Conservation (phyloP, 2,797 vertebrate genomes). For the Myripristis murdjan region DNA sequence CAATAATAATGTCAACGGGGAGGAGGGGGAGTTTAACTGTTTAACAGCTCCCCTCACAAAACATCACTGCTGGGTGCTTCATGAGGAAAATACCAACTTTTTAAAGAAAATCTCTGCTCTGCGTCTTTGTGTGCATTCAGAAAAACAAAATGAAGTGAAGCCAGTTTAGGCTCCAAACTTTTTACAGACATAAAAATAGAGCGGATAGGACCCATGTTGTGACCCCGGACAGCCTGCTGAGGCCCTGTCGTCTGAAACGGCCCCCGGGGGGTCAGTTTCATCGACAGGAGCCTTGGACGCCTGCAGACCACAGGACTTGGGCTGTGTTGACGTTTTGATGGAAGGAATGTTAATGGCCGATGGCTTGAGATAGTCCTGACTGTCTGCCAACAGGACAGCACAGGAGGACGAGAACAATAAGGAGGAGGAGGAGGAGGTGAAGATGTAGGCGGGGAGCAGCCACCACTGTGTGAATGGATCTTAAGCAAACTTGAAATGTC, state of each 20-base stretch:
- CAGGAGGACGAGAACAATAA: background rate
- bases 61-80: conserved; percentile 34
- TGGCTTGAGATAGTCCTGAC: conserved; percentile 14
- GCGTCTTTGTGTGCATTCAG: background rate
- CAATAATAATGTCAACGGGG: conserved; percentile 25
- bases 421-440: background rate
- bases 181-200: background rate
- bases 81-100: conserved; percentile 32
- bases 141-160: conserved; percentile 12
- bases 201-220: background rate
- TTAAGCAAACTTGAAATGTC: too few relatives aligned
- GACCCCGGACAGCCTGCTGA: too few relatives aligned
- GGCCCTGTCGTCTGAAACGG: background rate
- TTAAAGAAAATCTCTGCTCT: conserved; percentile 1
- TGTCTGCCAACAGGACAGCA: conserved; percentile 5
- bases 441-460: background rate
- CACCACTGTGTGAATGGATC: background rate
- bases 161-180: background rate
- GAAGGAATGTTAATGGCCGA: conserved; percentile 60
- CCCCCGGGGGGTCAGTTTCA: background rate
- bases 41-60: conserved; percentile 42
- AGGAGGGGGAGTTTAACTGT: conserved; percentile 11
- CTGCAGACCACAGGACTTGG: conserved; percentile 4
- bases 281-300: conserved; percentile 15
- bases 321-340: conserved; percentile 34